Percentiles rank a stretch among this genome's conserved stretches.
Evolutionary conservation across 1,140 invertebrate species (phyloP).

Genomic region (Tetranychus urticae): DNA sequence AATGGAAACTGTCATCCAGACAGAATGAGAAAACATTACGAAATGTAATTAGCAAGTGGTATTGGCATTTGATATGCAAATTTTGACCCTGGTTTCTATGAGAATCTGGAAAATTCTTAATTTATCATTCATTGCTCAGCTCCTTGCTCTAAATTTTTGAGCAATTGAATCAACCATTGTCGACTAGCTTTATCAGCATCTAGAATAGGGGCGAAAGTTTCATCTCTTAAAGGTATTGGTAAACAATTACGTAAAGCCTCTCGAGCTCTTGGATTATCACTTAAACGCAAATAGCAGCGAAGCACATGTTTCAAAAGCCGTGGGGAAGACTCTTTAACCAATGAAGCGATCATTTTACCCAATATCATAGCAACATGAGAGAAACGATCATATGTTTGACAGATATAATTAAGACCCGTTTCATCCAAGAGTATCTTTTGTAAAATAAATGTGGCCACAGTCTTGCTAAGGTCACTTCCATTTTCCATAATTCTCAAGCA

Average conservation of each 20-base stretch:
- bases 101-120: no score
- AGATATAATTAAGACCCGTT: conserved; percentile 89
- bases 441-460: conserved; percentile 88
- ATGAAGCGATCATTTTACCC: conserved; percentile 91
- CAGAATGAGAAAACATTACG: no score
- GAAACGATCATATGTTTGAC: conserved; percentile 43
- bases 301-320: conserved; percentile 93
- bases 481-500: conserved; percentile 98
- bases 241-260: conserved; percentile 87
- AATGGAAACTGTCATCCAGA: no score
- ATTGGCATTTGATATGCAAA: no score
- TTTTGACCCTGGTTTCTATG: no score
- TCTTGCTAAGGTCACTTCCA: conserved; percentile 75
- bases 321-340: conserved; percentile 88
- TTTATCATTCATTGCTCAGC: no score
- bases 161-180: conserved; percentile 72
- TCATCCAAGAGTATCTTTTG: conserved; percentile 97
- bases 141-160: conserved; percentile 67
- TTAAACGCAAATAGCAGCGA: conserved; percentile 82
- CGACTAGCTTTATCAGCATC: conserved; percentile 80
- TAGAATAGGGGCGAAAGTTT: conserved; percentile 69
- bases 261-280: conserved; percentile 81
- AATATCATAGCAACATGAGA: conserved; percentile 91
- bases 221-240: conserved; percentile 82
- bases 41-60: no score